phyloP scores from a whole-genome alignment of 2,888 invertebrate species.

The Leucoma salicis region DNA sequence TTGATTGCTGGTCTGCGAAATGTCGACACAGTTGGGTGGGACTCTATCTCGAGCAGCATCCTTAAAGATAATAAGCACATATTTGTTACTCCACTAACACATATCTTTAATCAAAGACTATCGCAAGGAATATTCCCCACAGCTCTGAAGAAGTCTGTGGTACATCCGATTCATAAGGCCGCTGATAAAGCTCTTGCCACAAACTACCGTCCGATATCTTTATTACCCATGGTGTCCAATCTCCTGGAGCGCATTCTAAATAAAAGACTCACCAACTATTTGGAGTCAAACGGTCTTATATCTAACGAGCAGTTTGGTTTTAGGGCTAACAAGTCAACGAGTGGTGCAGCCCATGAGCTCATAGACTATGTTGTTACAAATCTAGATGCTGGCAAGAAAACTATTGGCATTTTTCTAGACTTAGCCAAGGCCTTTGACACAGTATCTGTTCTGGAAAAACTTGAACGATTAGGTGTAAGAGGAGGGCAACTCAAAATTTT shows the following conservation, averaged over 20 bases:
- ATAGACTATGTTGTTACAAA: background rate
- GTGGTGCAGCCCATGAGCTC: background rate
- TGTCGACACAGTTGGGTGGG: background rate
- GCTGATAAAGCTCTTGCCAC: background rate
- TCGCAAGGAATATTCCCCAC: background rate
- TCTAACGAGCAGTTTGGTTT: too few relatives aligned
- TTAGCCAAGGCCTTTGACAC: background rate
- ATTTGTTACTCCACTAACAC: background rate
- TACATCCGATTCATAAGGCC: constrained; percentile 1
- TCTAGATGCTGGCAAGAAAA: background rate
- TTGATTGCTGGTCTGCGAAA: background rate
- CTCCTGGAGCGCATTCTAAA: background rate
- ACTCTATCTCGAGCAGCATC: background rate
- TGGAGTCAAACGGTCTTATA: too few relatives aligned
- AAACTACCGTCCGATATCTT: background rate
- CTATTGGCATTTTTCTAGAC: background rate
- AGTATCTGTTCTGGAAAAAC: background rate
- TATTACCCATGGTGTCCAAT: background rate
- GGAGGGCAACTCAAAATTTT: background rate
- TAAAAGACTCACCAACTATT: background rate
- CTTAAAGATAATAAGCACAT: background rate
- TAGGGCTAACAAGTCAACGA: background rate
- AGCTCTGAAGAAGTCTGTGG: background rate
- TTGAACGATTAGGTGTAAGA: background rate
- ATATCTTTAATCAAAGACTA: background rate